Evolutionary conservation across 1,140 invertebrate genomes (phyloP).

Genomic region (Teleogryllus occipitalis): DNA sequence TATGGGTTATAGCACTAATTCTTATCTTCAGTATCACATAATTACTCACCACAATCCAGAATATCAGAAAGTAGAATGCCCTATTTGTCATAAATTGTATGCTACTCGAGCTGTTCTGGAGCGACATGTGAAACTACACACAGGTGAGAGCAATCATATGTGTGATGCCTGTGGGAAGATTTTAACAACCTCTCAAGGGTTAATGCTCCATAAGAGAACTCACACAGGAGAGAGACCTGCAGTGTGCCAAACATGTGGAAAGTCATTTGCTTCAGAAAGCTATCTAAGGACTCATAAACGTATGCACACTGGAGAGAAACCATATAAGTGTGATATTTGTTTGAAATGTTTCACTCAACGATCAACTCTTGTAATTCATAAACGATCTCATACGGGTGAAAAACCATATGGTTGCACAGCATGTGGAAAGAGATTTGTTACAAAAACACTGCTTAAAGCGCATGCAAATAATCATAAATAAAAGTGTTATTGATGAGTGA

Average conservation of each 20-base stretch:
- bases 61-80: neutral
- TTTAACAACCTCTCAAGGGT: conserved; percentile 37
- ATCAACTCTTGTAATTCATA: conserved; percentile 41
- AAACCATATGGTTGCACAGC: conserved; percentile 32
- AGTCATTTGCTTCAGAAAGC: conserved; percentile 52
- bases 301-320: conserved; percentile 36
- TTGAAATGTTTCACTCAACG: conserved; percentile 32
- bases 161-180: conserved; percentile 47
- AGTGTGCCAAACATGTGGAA: conserved; percentile 43
- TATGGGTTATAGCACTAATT: conserved; percentile 28
- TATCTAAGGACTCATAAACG: conserved; percentile 56
- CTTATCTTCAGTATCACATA: neutral
- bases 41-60: conserved; percentile 37
- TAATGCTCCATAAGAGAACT: conserved; percentile 31
- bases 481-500: too few relatives aligned
- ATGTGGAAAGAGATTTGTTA: conserved; percentile 13
- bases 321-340: conserved; percentile 30
- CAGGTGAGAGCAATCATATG: conserved; percentile 31
- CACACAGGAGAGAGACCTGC: conserved; percentile 40
- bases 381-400: conserved; percentile 46
- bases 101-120: conserved; percentile 36
- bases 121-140: conserved; percentile 42
- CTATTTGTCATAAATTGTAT: too few relatives aligned
- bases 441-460: conserved; percentile 7
- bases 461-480: too few relatives aligned